phyloP scores from a whole-genome alignment of 2,113 vertebrate genomes.

The Sinocyclocheilus anshuiensis region DNA sequence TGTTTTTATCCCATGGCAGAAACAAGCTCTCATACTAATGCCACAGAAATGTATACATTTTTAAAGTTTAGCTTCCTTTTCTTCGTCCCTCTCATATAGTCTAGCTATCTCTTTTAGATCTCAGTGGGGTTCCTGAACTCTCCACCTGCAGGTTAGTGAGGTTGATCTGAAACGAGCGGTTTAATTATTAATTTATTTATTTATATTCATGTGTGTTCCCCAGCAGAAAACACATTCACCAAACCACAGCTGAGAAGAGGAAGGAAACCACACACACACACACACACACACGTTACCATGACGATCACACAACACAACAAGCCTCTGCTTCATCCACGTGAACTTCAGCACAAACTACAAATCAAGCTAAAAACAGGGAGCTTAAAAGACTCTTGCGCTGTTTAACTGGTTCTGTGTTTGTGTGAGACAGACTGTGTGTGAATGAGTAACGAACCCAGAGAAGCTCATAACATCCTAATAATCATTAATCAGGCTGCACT shows the following conservation, averaged over 20 bases:
- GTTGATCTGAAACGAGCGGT: neutral
- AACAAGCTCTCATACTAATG: no score
- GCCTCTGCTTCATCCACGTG: conserved; percentile 11
- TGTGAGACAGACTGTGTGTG: neutral
- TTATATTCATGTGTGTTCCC: neutral
- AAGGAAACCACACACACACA: neutral
- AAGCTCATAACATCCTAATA: neutral
- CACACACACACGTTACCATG: conserved; percentile 62
- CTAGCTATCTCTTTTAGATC: no score
- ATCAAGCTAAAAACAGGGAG: neutral
- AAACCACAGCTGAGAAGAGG: conserved; percentile 48
- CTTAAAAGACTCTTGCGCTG: neutral
- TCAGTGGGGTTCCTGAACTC: neutral
- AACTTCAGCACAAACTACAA: conserved; percentile 21
- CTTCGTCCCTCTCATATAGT: no score
- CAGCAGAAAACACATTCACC: neutral
- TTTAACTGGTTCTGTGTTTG: neutral
- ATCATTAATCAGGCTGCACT: conserved; percentile 16
- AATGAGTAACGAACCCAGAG: neutral
- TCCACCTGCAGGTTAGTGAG: neutral
- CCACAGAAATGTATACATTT: no score
- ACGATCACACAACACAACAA: conserved; percentile 60
- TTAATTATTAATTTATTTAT: neutral
- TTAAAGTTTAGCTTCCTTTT: no score
- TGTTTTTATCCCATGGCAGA: no score